phyloP scores from a whole-genome alignment of 1,140 invertebrate species.

The Microplitis demolitor region DNA sequence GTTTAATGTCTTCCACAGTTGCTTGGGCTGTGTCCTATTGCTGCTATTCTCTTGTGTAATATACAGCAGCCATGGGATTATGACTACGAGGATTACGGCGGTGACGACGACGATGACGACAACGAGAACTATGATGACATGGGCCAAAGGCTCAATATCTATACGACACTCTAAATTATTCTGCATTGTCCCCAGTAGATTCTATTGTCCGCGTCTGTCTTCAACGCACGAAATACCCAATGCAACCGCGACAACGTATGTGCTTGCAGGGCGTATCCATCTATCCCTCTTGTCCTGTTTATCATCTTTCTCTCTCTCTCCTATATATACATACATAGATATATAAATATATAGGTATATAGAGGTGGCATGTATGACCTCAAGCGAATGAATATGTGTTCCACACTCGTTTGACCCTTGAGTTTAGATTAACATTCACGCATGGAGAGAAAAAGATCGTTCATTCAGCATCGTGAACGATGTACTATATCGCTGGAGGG shows the following conservation, averaged over 20 bases:
- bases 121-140: conserved; percentile 28
- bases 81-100: not conserved
- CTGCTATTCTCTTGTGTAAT: conserved; percentile 52
- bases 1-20: conserved; percentile 59
- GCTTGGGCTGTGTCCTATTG: conserved; percentile 56
- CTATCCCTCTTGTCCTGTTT: not conserved
- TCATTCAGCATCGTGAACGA: not conserved
- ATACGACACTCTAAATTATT: conserved; percentile 59
- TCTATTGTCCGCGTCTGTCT: conserved; percentile 60
- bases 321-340: not conserved
- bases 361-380: conserved; percentile 4
- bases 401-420: conserved; percentile 2
- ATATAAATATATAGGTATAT: not conserved
- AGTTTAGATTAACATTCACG: not conserved
- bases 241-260: conserved; percentile 20
- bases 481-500: not conserved
- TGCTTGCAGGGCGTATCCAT: conserved; percentile 28
- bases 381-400: conserved; percentile 9
- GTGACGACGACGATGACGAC: not conserved
- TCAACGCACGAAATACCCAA: conserved; percentile 54
- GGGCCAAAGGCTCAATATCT: conserved; percentile 57
- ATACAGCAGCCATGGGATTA: not conserved
- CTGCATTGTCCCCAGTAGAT: conserved; percentile 57
- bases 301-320: not conserved
- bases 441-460: not conserved